A percentile compares a stretch with the other conserved stretches of the same genome.
phyloP scores from a whole-genome alignment of 2,797 vertebrate genomes.

The Spinibarbus caldwelli region DNA sequence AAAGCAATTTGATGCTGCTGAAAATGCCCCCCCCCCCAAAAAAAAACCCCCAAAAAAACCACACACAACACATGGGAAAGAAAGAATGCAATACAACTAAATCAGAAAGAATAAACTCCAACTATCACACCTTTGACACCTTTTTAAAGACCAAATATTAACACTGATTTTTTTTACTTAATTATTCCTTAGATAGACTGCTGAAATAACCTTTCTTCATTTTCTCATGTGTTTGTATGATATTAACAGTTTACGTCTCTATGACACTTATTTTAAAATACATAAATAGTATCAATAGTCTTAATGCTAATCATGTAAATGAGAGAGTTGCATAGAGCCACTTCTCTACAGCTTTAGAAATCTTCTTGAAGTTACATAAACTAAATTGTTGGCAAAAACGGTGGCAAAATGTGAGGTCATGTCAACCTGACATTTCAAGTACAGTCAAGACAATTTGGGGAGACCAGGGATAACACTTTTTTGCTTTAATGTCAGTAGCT shows the following conservation, averaged over 20 bases:
- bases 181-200: not conserved
- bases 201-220: not conserved
- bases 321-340: not conserved
- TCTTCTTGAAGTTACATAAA: not conserved
- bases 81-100: not conserved
- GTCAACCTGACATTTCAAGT: not conserved
- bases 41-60: too few species aligned
- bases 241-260: not conserved
- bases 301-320: too few species aligned
- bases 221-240: not conserved
- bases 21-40: too few species aligned
- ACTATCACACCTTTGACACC: not conserved
- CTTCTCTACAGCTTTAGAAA: not conserved
- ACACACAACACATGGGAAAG: too few species aligned
- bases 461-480: not conserved
- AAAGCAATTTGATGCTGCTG: constrained; percentile 20
- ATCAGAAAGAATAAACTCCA: not conserved
- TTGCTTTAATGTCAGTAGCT: not conserved
- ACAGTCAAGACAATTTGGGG: not conserved
- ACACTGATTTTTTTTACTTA: not conserved
- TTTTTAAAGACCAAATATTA: not conserved
- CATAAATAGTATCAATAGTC: too few species aligned
- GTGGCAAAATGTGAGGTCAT: not conserved
- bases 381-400: not conserved
- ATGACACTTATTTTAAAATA: too few species aligned